Base-by-base conservation (phyloP, 2,888 invertebrate genomes). In the Tipula confusa region DNA sequence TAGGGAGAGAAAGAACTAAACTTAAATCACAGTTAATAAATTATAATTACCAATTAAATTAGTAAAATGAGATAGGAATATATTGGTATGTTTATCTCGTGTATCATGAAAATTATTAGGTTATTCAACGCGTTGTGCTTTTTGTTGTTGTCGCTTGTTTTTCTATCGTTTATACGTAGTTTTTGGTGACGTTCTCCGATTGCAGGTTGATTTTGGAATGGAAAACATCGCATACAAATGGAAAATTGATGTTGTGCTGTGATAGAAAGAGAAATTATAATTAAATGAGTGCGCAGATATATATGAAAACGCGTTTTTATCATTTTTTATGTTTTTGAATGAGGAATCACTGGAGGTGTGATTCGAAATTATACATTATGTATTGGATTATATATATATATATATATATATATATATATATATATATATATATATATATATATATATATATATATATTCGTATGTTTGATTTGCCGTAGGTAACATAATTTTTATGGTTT, bases 41-140 rank as follows among this genome's bases (percentile, higher is more conserved):
- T 64, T 64, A 64, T 11, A 64, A 64, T 64, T 64, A 64, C 64
- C 64, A 64, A 64, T 64, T 64, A 64, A 64, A 64, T 64, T 64
- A 64, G 64, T 64, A 64, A 64, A 80, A 80, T 29, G 80, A 80
- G 80, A 31, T 80, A 80, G 80, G 31, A 29, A 80, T 29, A 80
- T 80, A 24, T 64, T n/a, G 18, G 24, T 64, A 64, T n/a, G 24
- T 64, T 64, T 64, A 64, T 64, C 64, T 64, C 64, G 64, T 24
- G 24, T 24, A 64, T 24, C 9, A 24, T 64, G 64, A 64, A 80
- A 82, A 33, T 82, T 82, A 82, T 82, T 36, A n/a, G 82, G 82
- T 82, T 82, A 82, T 82, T 82, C 82, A 82, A 82, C 82, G 82
- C 82, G 64, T 64, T 64, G 24, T 24, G 64, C 64, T 24, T 64